Evolutionary conservation across 2,797 vertebrate genomes (phyloP).

Genomic region (Adelosebastes latens): DNA sequence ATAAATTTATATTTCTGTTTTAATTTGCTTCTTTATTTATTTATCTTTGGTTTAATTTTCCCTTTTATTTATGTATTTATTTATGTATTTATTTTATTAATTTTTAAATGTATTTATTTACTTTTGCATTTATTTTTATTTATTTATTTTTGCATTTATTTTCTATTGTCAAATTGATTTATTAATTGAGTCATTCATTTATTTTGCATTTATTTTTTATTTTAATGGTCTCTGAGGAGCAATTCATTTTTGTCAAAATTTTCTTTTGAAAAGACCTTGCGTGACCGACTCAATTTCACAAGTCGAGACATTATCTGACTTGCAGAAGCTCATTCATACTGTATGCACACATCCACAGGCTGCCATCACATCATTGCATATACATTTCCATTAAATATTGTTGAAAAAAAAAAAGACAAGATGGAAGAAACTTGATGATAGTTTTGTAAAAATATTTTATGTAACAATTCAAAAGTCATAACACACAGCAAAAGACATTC

Average conservation of each 20-base stretch:
- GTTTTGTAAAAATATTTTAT: constrained; percentile 78
- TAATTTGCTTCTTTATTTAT: no score
- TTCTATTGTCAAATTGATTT: no score
- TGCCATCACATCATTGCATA: background rate
- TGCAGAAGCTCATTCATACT: background rate
- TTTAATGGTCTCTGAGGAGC: background rate
- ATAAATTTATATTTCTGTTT: no score
- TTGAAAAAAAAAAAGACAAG: background rate
- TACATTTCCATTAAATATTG: background rate
- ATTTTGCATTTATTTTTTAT: background rate
- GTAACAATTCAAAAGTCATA: constrained; percentile 68
- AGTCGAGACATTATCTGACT: background rate
- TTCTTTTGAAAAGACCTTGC: background rate
- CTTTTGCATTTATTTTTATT: no score
- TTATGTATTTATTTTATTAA: no score
- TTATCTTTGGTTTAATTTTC: no score
- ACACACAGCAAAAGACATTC: constrained; percentile 67
- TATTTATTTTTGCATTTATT: no score
- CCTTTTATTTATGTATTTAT: no score
- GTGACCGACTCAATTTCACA: background rate
- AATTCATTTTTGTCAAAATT: background rate
- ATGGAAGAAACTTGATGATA: background rate
- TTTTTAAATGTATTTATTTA: no score
- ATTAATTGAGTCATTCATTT: no score
- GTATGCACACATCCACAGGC: background rate